phyloP scores from a whole-genome alignment of 2,113 vertebrate species.

The Scomber japonicus region DNA sequence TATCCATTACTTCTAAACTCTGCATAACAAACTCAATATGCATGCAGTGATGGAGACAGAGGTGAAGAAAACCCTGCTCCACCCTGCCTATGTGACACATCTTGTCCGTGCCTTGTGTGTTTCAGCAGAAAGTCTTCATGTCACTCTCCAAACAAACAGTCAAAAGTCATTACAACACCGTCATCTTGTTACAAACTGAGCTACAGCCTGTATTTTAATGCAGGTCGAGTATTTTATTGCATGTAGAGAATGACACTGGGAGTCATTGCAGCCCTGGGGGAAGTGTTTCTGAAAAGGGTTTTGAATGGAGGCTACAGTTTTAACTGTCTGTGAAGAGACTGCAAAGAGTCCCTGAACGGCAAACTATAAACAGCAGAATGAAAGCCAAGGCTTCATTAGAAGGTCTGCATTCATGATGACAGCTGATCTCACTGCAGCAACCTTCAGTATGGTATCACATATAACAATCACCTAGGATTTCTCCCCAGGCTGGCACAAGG shows the following conservation, averaged over 20 bases:
- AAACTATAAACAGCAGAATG: constrained; percentile 45
- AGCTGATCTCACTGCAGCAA: constrained; percentile 44
- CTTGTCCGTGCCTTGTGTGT: too few relatives aligned
- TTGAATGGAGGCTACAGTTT: constrained; percentile 19
- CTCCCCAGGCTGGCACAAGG: constrained; percentile 45
- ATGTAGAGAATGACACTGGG: constrained; percentile 27
- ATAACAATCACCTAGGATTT: constrained; percentile 58
- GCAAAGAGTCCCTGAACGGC: constrained; percentile 18
- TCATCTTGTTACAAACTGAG: neutral
- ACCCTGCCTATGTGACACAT: too few relatives aligned
- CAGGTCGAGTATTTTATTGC: constrained; percentile 27
- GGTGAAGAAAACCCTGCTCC: too few relatives aligned
- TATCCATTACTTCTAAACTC: too few relatives aligned
- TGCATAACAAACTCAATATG: too few relatives aligned
- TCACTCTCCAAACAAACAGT: neutral
- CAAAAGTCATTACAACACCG: neutral
- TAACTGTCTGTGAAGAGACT: constrained; percentile 35
- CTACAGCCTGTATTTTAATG: constrained; percentile 8
- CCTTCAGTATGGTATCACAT: constrained; percentile 43
- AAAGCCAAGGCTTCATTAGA: constrained; percentile 53
- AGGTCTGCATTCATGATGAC: constrained; percentile 51
- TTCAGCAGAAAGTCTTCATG: neutral
- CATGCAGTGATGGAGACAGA: too few relatives aligned
- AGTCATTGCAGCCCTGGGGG: constrained; percentile 25
- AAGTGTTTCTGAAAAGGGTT: constrained; percentile 31